These are phyloP conservation scores for Uropetala carovei DNA, from an alignment of 2,888 invertebrate species.

Conservation along the genomic window DNA sequence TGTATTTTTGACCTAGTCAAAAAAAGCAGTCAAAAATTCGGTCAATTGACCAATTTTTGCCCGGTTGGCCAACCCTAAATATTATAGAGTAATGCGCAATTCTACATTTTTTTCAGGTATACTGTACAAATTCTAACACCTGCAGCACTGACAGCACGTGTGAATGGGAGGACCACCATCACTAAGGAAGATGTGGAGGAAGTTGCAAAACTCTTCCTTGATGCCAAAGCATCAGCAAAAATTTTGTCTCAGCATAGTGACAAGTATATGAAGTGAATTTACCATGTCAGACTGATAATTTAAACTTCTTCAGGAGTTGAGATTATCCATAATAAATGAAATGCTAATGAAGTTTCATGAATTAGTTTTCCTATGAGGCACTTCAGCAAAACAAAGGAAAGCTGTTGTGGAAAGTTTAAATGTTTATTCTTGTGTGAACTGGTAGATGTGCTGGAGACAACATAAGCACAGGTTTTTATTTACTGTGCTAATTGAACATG, in stretches of 20 bases:
- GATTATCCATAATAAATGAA: background rate
- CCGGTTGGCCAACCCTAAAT: too few relatives aligned
- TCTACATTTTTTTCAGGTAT: conserved; percentile 79
- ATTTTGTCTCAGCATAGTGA: conserved; percentile 92
- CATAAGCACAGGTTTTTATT: too few relatives aligned
- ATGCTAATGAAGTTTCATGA: background rate
- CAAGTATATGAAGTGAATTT: conserved; percentile 91
- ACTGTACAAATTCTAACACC: conserved; percentile 97
- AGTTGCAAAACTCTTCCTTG: conserved; percentile 91
- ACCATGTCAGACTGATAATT: background rate
- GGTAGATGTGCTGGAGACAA: too few relatives aligned
- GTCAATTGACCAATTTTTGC: too few relatives aligned
- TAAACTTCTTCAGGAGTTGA: background rate
- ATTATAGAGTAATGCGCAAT: too few relatives aligned
- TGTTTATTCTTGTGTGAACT: too few relatives aligned
- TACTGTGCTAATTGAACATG: too few relatives aligned
- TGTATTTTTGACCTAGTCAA: too few relatives aligned
- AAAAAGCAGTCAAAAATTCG: too few relatives aligned
- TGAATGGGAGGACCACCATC: conserved; percentile 89
- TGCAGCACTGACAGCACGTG: conserved; percentile 89
- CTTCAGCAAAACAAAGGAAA: too few relatives aligned
- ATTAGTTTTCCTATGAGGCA: too few relatives aligned
- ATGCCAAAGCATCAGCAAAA: conserved; percentile 97
- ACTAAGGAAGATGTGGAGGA: conserved; percentile 90
- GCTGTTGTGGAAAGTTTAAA: too few relatives aligned